Percentiles rank a stretch among this genome's conserved stretches.
phyloP scores from a whole-genome alignment of 1,140 invertebrate genomes.

The Nebria ingens region DNA sequence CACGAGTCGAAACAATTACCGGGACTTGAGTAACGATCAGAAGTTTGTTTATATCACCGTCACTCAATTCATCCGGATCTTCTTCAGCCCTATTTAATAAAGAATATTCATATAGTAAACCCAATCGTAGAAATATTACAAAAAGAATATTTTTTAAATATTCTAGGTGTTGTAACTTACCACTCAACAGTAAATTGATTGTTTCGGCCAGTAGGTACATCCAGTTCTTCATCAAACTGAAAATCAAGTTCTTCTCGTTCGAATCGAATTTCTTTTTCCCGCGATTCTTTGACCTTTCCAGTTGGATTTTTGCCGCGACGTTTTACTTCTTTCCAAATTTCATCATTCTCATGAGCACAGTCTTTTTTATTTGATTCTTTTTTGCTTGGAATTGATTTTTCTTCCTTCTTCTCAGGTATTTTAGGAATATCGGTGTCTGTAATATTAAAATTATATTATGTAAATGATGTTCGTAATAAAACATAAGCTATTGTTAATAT shows the following conservation, averaged over 20 bases:
- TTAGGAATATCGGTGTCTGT: too few species aligned
- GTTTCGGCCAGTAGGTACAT: conserved; percentile 55
- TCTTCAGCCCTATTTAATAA: conserved; percentile 44
- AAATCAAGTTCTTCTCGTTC: conserved; percentile 87
- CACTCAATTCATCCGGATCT: conserved; percentile 83
- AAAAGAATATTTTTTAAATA: conserved; percentile 12
- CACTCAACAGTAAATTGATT: conserved; percentile 70
- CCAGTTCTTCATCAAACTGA: conserved; percentile 91
- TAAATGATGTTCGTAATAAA: too few species aligned
- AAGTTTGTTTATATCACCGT: conserved; percentile 88
- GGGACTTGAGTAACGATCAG: conserved; percentile 88
- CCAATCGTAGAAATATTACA: conserved; percentile 16
- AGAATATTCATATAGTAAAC: conserved; percentile 15
- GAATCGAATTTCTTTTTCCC: conserved; percentile 16
- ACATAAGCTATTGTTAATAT: too few species aligned
- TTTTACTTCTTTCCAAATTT: conserved; percentile 30
- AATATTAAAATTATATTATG: conserved; percentile 17
- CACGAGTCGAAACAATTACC: conserved; percentile 35
- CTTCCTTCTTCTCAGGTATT: too few species aligned
- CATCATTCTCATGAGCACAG: conserved; percentile 15
- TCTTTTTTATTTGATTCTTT: conserved; percentile 15
- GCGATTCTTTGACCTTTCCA: conserved; percentile 29
- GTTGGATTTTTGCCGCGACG: conserved; percentile 31
- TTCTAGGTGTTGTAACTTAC: conserved; percentile 29
- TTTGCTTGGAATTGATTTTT: too few species aligned